These are phyloP conservation scores for Pyrrhia umbra DNA, from an alignment of 2,888 invertebrate species.

Conservation along the genomic window DNA sequence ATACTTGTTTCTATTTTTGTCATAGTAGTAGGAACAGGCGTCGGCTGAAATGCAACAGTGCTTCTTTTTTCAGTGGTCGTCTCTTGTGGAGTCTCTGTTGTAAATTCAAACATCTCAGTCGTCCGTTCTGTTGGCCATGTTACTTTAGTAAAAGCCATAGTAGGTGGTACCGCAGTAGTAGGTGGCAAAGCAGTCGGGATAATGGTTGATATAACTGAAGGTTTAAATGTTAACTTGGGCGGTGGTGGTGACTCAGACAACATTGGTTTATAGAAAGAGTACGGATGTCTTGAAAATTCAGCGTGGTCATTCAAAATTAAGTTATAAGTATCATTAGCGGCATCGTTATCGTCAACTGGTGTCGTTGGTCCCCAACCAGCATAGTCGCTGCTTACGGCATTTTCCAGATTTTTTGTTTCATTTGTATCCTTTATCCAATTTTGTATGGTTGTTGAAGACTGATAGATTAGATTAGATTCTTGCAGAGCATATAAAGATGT, in stretches of 20 bases:
- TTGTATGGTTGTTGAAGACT: conserved; percentile 89
- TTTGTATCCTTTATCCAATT: conserved; percentile 82
- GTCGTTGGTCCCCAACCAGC: conserved; percentile 88
- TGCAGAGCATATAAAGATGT: conserved; percentile 89
- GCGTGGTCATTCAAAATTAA: conserved; percentile 78
- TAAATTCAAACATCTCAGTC: conserved; percentile 64
- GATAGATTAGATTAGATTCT: conserved; percentile 92
- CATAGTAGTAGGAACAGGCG: conserved; percentile 61
- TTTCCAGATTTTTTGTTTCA: conserved; percentile 76
- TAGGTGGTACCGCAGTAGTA: conserved; percentile 58
- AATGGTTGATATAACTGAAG: conserved; percentile 72
- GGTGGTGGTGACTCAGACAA: conserved; percentile 80
- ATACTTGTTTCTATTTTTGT: conserved; percentile 71
- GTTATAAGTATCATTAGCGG: conserved; percentile 81
- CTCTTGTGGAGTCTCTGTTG: conserved; percentile 72
- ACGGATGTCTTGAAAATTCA: conserved; percentile 74
- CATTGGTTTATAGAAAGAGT: conserved; percentile 82
- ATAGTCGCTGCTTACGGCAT: conserved; percentile 84
- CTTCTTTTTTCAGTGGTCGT: conserved; percentile 71
- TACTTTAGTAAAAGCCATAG: conserved; percentile 58
- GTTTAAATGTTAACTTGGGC: conserved; percentile 71
- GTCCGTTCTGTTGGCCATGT: conserved; percentile 71
- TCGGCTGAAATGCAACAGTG: conserved; percentile 64
- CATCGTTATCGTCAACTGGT: conserved; percentile 75
- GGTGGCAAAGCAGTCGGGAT: conserved; percentile 80